These are phyloP conservation scores for Sterna hirundo DNA, from an alignment of 2,113 vertebrate species.

Conservation along the genomic window DNA sequence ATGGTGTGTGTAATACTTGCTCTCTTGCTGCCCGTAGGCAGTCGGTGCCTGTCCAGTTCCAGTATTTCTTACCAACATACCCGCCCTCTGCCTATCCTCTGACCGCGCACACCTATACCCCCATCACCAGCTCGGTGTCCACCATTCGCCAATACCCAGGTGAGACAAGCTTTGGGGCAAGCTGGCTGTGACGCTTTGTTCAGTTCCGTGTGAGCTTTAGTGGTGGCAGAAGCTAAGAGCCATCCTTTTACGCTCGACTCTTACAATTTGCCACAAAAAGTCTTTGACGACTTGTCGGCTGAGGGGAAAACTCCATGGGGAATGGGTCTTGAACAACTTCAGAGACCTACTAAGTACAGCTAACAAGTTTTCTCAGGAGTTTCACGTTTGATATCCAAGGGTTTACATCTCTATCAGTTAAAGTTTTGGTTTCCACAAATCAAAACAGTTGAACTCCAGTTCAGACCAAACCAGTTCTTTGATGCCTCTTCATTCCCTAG, in stretches of 20 bases:
- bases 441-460: not conserved
- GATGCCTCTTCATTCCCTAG: not conserved
- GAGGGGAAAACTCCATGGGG: rapidly evolving
- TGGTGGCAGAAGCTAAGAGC: not conserved
- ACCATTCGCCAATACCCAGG: constrained; percentile 96
- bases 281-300: not conserved
- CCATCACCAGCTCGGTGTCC: constrained; percentile 95
- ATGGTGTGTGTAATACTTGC: not conserved
- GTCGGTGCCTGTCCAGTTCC: constrained; percentile 94
- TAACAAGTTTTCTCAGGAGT: not conserved
- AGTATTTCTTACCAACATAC: constrained; percentile 93
- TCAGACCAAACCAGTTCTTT: not conserved
- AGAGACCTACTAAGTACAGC: not conserved
- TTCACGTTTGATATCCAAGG: not conserved
- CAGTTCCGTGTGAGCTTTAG: rapidly evolving
- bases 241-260: not conserved
- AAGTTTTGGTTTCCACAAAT: not conserved
- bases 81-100: constrained; percentile 89
- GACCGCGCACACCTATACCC: constrained; percentile 92
- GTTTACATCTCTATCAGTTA: not conserved
- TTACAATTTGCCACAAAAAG: not conserved
- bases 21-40: constrained; percentile 74
- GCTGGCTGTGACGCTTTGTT: rapidly evolving
- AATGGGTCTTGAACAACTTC: not conserved
- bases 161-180: constrained; percentile 33